These are phyloP conservation scores for Drosophila micromelanica DNA, from an alignment of 1,140 invertebrate species.

Conservation along the genomic window DNA sequence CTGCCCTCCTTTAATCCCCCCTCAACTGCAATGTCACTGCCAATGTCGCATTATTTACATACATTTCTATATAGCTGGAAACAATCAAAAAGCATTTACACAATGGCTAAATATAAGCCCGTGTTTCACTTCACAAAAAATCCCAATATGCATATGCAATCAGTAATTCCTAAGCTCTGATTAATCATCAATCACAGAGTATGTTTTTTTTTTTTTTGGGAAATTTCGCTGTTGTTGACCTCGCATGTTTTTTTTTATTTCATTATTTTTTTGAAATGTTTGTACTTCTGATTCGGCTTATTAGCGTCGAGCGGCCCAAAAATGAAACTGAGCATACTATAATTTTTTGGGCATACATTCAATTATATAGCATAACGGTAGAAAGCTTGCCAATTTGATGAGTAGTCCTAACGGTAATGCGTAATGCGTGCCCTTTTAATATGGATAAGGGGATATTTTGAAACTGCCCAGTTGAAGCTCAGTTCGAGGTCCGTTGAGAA, in stretches of 20 bases:
- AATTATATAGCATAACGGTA: constrained; percentile 55
- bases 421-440: neutral
- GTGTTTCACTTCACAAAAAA: neutral
- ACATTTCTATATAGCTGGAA: constrained; percentile 30
- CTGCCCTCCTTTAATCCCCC: neutral
- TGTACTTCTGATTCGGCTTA: constrained; percentile 61
- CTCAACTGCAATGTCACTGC: constrained; percentile 41
- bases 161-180: constrained; percentile 19
- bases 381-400: constrained; percentile 67
- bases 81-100: constrained; percentile 20
- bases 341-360: constrained; percentile 38
- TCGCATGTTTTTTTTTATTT: constrained; percentile 8
- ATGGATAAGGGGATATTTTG: constrained; percentile 11
- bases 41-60: constrained; percentile 41
- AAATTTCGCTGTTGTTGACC: constrained; percentile 22
- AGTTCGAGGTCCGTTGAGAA: too few relatives aligned
- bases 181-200: constrained; percentile 33
- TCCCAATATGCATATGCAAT: constrained; percentile 20
- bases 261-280: constrained; percentile 19
- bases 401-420: constrained; percentile 22
- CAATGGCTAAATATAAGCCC: constrained; percentile 11
- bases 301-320: constrained; percentile 27
- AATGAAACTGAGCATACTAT: constrained; percentile 32
- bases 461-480: neutral
- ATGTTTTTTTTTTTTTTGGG: constrained; percentile 17